phyloP scores from a whole-genome alignment of 2,888 invertebrate genomes.

The Limnephilus rhombicus region DNA sequence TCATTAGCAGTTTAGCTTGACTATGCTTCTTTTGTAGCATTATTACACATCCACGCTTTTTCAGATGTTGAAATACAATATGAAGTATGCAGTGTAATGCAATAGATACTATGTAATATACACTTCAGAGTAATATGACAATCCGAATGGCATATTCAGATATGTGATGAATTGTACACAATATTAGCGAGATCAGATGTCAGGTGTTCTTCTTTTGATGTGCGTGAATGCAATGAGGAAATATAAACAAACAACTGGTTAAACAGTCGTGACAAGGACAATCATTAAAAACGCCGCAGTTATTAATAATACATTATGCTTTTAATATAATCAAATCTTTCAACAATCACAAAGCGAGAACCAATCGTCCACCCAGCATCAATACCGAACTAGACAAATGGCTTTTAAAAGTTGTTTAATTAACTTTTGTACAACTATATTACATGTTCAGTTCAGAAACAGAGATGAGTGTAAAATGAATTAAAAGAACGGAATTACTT shows the following conservation, averaged over 20 bases:
- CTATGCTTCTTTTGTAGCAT: background rate
- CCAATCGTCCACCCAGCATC: constrained; percentile 40
- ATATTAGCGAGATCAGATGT: background rate
- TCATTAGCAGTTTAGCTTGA: background rate
- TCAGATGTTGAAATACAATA: background rate
- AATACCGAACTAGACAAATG: constrained; percentile 60
- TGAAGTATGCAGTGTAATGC: background rate
- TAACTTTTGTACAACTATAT: constrained; percentile 62
- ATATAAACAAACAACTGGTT: background rate
- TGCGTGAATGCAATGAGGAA: background rate
- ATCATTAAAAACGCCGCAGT: constrained; percentile 47
- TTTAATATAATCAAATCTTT: constrained; percentile 56
- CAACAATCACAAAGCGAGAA: constrained; percentile 58
- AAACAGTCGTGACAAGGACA: background rate
- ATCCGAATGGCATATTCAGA: background rate
- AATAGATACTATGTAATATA: background rate
- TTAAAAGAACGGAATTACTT: constrained; percentile 49
- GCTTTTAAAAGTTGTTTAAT: constrained; percentile 58
- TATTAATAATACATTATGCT: constrained; percentile 61
- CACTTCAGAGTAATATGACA: background rate
- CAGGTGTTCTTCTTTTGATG: background rate
- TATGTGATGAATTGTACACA: background rate
- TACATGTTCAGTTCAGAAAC: constrained; percentile 56
- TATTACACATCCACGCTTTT: background rate
- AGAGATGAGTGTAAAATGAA: constrained; percentile 54